phyloP scores from a whole-genome alignment of 2,888 invertebrate species.

The Platycnemis pennipes region DNA sequence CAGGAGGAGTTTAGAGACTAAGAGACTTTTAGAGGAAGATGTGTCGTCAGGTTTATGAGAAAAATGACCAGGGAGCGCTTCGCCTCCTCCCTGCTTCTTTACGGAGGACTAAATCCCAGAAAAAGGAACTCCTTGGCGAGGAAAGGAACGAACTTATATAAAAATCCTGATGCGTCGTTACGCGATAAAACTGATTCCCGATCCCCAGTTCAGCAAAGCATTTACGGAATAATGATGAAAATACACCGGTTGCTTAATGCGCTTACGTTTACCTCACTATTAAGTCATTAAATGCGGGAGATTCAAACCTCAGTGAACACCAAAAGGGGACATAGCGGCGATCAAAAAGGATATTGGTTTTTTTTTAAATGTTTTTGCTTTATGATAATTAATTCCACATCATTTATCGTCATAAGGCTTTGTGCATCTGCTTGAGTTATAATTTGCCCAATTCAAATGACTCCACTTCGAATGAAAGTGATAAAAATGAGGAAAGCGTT shows the following conservation, averaged over 20 bases:
- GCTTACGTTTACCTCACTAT: not conserved
- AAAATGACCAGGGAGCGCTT: no score
- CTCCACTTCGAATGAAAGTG: no score
- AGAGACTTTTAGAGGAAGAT: no score
- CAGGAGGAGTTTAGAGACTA: no score
- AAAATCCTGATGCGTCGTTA: not conserved
- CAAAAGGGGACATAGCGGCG: not conserved
- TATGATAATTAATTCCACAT: not conserved
- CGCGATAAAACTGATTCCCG: not conserved
- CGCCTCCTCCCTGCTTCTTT: no score
- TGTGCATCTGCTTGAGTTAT: not conserved
- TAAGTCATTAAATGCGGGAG: not conserved
- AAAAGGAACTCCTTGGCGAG: not conserved
- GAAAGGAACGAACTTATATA: not conserved
- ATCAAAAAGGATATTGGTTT: not conserved
- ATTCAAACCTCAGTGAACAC: not conserved
- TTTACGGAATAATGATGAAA: conserved; percentile 5
- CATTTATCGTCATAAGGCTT: not conserved
- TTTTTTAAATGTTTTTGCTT: not conserved
- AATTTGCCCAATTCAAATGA: not conserved
- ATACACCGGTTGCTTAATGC: not conserved
- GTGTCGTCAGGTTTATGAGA: no score
- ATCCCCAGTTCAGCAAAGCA: not conserved
- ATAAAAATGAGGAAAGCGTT: no score
- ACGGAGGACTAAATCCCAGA: not conserved